Percentiles rank a stretch among this genome's conserved stretches.
Evolutionary conservation across 2,888 invertebrate species (phyloP).

Genomic region (Lagria hirta): DNA sequence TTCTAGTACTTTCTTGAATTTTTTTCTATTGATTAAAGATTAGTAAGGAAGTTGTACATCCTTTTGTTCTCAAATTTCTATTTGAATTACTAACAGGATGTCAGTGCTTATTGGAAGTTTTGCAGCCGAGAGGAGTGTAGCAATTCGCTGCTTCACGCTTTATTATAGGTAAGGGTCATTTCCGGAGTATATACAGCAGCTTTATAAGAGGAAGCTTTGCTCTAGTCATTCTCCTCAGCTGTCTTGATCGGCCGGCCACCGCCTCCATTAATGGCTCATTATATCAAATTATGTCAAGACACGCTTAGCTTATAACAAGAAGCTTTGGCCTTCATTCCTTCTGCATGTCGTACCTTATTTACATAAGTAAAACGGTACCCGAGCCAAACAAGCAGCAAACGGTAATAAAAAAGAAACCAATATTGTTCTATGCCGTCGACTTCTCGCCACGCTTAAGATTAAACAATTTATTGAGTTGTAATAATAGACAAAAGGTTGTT

Average conservation of each 20-base stretch:
- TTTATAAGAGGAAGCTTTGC: conserved; percentile 4
- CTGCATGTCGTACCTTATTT: conserved; percentile 9
- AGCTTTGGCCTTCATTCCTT: conserved; percentile 9
- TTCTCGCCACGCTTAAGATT: conserved; percentile 10
- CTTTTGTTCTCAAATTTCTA: too few species aligned
- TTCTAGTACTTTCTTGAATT: too few species aligned
- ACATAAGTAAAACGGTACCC: conserved; percentile 18
- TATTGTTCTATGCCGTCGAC: neutral
- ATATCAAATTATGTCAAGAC: conserved; percentile 11
- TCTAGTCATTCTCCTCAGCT: too few species aligned
- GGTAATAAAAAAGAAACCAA: conserved; percentile 9
- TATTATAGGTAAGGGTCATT: conserved; percentile 20
- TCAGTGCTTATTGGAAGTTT: neutral
- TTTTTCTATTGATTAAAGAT: too few species aligned
- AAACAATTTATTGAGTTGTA: conserved; percentile 14
- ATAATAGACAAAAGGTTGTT: conserved; percentile 17
- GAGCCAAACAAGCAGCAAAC: conserved; percentile 1
- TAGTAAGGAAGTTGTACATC: too few species aligned
- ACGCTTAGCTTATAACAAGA: conserved; percentile 17
- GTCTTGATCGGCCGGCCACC: conserved; percentile 3
- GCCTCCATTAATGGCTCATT: too few species aligned
- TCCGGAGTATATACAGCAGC: conserved; percentile 18
- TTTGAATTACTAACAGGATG: too few species aligned
- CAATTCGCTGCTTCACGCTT: conserved; percentile 4
- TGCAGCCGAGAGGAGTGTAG: conserved; percentile 1